These are phyloP conservation scores for Myrmophylax atrothorax DNA, from an alignment of 2,113 vertebrate genomes.

Conservation along the genomic window DNA sequence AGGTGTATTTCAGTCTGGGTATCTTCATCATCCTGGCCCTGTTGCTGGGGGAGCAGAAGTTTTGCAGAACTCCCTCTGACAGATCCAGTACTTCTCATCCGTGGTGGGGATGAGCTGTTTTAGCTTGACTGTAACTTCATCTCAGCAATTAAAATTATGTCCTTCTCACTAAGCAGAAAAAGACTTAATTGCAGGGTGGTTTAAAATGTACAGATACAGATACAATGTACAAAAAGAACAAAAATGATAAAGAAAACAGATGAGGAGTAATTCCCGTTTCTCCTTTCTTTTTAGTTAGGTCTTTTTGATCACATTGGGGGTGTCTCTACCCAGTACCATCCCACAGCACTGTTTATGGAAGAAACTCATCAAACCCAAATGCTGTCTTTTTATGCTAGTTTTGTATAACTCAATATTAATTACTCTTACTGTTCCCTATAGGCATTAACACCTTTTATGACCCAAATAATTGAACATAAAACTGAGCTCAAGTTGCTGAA, in stretches of 20 bases:
- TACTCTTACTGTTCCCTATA: neutral
- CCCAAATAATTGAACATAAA: neutral
- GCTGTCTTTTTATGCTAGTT: neutral
- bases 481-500: neutral
- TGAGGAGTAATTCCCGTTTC: neutral
- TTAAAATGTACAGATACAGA: neutral
- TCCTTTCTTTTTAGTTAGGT: neutral
- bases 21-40: neutral
- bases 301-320: neutral
- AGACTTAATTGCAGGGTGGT: neutral
- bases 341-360: neutral
- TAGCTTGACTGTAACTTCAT: neutral
- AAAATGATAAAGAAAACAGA: neutral
- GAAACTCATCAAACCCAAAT: neutral
- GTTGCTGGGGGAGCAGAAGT: neutral
- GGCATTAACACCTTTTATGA: neutral
- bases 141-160: neutral
- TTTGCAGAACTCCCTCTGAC: neutral
- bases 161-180: neutral
- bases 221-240: neutral
- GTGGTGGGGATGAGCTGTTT: neutral
- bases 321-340: neutral
- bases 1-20: neutral
- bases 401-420: neutral
- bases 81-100: neutral